Evolutionary conservation across 1,140 invertebrate species (phyloP), one percentile per base, ranked within the genome.

Genomic region (Drosophila arawakana): DNA sequence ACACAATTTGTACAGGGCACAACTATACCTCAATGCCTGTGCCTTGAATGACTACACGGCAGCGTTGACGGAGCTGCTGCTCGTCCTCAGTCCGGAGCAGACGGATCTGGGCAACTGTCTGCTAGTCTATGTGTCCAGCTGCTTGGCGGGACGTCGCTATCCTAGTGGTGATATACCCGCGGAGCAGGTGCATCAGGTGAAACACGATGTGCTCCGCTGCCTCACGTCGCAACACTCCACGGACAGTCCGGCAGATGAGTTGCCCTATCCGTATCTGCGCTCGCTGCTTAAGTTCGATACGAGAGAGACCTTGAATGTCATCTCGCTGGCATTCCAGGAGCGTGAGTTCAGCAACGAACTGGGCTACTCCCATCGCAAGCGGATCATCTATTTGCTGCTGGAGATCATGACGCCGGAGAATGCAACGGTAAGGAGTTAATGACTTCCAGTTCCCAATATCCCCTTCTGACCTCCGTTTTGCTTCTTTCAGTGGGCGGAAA

Each of bases 41-140:
- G 97, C 96, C 7, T 94, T 99, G 78, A 92, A 93, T 34, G 98
- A 99, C 91, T 98, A 96, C 84, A 95, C 96, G 0, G 95, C 95
- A 7, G 97, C 98, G 0, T 94, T 98, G 63, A 96, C 97, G 73
- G 97, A 98, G 83, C 92, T 97, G 13, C 93, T 96, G 55, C 94
- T 94, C 0, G 92, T 95, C 60, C 55, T 92, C 91, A 47, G 70
- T 78, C 93, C 4, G 3, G 43, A 92, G 89, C 43, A 93, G 93
- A 67, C 93, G 47, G 93, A 93, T 81, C 92, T 97, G 18, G 98
- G 98, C 13, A 98, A 98, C 82, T 97, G 98, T 80, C 93, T 99
- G 61, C 93, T 99, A 58, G 96, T 99, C 9, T 99, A 98, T 90
- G 94, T 96, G 44, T 98, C 97, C 61, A 98, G 98, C 86, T 99